Conservation (phyloP, 1,140 invertebrate species). For the Meteorus sp. region DNA sequence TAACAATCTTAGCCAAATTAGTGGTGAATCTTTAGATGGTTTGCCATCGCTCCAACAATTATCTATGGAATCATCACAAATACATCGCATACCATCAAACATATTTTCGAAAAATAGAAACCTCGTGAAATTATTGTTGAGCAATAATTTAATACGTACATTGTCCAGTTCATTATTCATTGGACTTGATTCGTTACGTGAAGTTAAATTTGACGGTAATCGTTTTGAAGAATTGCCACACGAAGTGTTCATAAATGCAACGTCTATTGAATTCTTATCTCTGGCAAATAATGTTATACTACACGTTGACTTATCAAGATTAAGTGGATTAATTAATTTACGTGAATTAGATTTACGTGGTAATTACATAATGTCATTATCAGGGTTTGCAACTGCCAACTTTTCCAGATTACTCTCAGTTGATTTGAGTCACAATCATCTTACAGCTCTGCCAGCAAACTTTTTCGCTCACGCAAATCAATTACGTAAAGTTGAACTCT, state of each 20-base stretch:
- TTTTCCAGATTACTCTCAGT: constrained; percentile 71
- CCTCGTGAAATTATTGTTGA: constrained; percentile 71
- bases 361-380: constrained; percentile 75
- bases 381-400: constrained; percentile 75
- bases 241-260: constrained; percentile 72
- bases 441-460: constrained; percentile 78
- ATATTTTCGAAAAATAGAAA: constrained; percentile 79
- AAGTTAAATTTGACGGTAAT: constrained; percentile 76
- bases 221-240: constrained; percentile 76
- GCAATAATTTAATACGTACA: constrained; percentile 67
- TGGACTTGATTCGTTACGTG: constrained; percentile 71
- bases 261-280: constrained; percentile 72
- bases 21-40: constrained; percentile 71
- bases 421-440: constrained; percentile 74
- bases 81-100: constrained; percentile 67
- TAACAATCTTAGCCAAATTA: constrained; percentile 76
- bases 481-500: constrained; percentile 76
- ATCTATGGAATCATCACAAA: constrained; percentile 68
- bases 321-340: constrained; percentile 73
- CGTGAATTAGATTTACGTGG: constrained; percentile 73
- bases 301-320: constrained; percentile 74
- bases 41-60: constrained; percentile 75
- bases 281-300: constrained; percentile 73
- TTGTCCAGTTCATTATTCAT: constrained; percentile 71
- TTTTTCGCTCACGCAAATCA: constrained; percentile 75